These are phyloP conservation scores for Perizoma affinitatum DNA, from an alignment of 2,888 invertebrate species.

Conservation along the genomic window DNA sequence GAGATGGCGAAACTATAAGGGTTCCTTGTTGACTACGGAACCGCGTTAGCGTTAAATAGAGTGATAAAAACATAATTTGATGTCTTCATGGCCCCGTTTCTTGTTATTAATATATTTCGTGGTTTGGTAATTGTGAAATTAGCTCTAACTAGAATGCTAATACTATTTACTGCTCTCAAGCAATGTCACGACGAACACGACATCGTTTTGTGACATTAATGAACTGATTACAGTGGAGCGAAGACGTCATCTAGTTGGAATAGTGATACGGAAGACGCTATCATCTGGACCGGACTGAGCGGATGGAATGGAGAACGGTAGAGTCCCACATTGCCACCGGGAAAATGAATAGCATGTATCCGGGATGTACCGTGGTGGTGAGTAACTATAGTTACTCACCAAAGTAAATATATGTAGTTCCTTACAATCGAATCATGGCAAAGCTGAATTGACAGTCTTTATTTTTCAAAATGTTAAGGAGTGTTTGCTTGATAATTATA, in stretches of 20 bases:
- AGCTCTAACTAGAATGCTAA: constrained; percentile 29
- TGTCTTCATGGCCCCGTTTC: constrained; percentile 46
- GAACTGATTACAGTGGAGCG: constrained; percentile 53
- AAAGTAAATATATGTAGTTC: too few relatives aligned
- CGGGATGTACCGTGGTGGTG: constrained; percentile 4
- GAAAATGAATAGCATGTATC: constrained; percentile 12
- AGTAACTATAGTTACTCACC: too few relatives aligned
- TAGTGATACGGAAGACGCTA: too few relatives aligned
- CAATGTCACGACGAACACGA: constrained; percentile 62
- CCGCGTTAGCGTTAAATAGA: constrained; percentile 22
- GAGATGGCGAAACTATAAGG: too few relatives aligned
- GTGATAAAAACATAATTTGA: constrained; percentile 42
- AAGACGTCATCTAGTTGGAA: constrained; percentile 12
- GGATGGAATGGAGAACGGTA: not conserved
- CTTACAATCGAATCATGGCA: too few relatives aligned
- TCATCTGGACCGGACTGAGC: not conserved
- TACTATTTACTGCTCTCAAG: constrained; percentile 34
- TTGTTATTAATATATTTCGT: constrained; percentile 44
- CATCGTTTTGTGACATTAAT: constrained; percentile 58
- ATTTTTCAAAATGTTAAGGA: too few relatives aligned
- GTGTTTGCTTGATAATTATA: too few relatives aligned
- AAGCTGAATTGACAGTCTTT: too few relatives aligned
- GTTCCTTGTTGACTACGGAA: too few relatives aligned
- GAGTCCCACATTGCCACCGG: constrained; percentile 4
- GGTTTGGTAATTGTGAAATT: constrained; percentile 45